A percentile compares a stretch with the other conserved stretches of the same genome.
Conservation (phyloP, 1,140 invertebrate species). For the Pararge aegeria region DNA sequence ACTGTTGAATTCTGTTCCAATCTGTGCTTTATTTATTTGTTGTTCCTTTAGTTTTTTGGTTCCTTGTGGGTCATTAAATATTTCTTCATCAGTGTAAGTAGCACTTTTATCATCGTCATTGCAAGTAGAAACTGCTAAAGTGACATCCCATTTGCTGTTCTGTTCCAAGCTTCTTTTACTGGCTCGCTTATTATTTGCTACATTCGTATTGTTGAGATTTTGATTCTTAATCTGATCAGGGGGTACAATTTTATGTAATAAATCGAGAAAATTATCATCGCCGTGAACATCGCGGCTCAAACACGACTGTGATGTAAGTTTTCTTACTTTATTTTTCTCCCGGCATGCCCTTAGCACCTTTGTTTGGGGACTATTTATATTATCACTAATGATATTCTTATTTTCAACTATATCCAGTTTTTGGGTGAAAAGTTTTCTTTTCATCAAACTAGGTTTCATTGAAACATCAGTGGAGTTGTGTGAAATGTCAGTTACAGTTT, state of each 20-base stretch:
- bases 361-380: constrained; percentile 48
- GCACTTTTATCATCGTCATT: constrained; percentile 54
- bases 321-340: constrained; percentile 64
- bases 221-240: constrained; percentile 41
- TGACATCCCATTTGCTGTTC: constrained; percentile 59
- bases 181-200: constrained; percentile 38
- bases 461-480: constrained; percentile 45
- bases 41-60: constrained; percentile 9
- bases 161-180: constrained; percentile 32
- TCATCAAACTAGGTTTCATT: constrained; percentile 66
- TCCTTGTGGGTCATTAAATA: constrained; percentile 35
- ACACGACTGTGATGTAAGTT: constrained; percentile 60
- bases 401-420: constrained; percentile 60
- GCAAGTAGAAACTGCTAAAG: constrained; percentile 50
- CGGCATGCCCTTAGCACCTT: constrained; percentile 41
- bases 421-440: constrained; percentile 68
- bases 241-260: constrained; percentile 69
- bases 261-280: constrained; percentile 60
- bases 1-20: constrained; percentile 9
- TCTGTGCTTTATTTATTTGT: constrained; percentile 26
- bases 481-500: constrained; percentile 24
- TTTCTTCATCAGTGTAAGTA: constrained; percentile 68
- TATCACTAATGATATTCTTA: constrained; percentile 46
- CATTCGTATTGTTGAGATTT: constrained; percentile 40
- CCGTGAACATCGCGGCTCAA: constrained; percentile 49